A percentile compares a stretch with the other conserved stretches of the same genome.
phyloP scores from a whole-genome alignment of 2,888 invertebrate genomes.

The Tetropium fuscum region DNA sequence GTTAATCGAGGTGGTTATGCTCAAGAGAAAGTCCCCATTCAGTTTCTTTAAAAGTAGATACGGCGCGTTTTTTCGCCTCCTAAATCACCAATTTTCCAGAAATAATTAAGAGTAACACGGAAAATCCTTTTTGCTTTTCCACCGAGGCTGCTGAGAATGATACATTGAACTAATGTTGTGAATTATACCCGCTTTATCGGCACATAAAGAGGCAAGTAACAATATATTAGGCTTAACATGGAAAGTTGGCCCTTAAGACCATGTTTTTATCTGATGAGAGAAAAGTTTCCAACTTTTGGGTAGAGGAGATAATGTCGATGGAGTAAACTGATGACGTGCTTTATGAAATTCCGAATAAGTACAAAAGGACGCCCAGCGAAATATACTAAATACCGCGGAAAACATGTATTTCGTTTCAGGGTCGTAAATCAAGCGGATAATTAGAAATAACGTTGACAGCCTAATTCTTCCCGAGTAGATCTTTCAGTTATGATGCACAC shows the following conservation, averaged over 20 bases:
- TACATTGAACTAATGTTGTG: constrained; percentile 6
- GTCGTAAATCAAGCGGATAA: constrained; percentile 22
- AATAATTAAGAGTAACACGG: neutral
- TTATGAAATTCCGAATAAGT: constrained; percentile 19
- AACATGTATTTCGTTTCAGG: constrained; percentile 20
- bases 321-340: constrained; percentile 40
- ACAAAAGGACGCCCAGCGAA: neutral
- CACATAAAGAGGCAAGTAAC: constrained; percentile 17
- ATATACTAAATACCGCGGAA: neutral
- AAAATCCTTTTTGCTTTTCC: neutral
- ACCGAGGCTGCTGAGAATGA: constrained; percentile 1
- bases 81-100: neutral
- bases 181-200: constrained; percentile 29
- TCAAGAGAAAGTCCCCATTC: no score
- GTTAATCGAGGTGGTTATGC: no score
- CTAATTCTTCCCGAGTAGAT: constrained; percentile 6
- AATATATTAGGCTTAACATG: constrained; percentile 37
- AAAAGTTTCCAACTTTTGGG: constrained; percentile 42
- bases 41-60: no score
- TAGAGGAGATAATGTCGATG: constrained; percentile 42
- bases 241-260: constrained; percentile 20
- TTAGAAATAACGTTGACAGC: constrained; percentile 22
- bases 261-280: constrained; percentile 29
- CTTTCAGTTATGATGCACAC: no score
- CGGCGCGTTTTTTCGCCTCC: no score